Evolutionary conservation across 2,888 invertebrate genomes (phyloP).

Genomic region (Alentia gelatinosa): DNA sequence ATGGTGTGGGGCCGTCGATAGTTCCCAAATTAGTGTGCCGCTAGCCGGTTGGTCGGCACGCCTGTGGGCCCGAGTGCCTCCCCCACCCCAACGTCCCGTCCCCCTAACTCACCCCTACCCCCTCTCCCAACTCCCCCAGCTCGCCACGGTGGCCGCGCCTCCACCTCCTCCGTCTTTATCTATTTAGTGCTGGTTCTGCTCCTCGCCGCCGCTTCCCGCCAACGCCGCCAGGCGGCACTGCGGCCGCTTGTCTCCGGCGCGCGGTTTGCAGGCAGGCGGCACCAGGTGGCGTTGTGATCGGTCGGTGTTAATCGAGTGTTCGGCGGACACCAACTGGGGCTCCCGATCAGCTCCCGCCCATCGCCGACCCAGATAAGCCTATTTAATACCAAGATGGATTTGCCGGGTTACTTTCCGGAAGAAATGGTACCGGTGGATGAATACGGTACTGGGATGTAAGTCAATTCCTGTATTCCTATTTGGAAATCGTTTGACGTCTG

Average conservation of each 20-base stretch:
- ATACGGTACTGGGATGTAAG: too few relatives aligned
- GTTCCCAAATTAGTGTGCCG: slow-evolving; percentile 39
- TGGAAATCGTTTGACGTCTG: too few relatives aligned
- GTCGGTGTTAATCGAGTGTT: not conserved
- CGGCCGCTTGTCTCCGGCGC: not conserved
- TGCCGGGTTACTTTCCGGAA: too few relatives aligned
- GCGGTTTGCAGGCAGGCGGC: not conserved
- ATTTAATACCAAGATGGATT: too few relatives aligned
- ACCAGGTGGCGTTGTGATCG: not conserved
- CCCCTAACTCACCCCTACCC: not conserved
- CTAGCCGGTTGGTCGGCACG: not conserved
- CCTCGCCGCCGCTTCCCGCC: not conserved
- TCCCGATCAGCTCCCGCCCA: too few relatives aligned
- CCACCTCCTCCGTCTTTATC: slow-evolving; percentile 1
- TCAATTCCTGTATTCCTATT: too few relatives aligned
- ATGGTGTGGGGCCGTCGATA: slow-evolving; percentile 14
- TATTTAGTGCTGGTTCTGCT: slow-evolving; percentile 4
- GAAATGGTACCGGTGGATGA: too few relatives aligned
- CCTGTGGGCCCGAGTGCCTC: not conserved
- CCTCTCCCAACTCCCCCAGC: not conserved
- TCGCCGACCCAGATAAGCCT: too few relatives aligned
- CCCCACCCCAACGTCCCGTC: not conserved
- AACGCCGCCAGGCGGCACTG: not conserved
- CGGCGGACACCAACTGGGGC: too few relatives aligned
- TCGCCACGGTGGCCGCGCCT: not conserved